These are phyloP conservation scores for Macropus fuliginosus DNA, from an alignment of 2,797 vertebrate genomes.

Conservation along the genomic window DNA sequence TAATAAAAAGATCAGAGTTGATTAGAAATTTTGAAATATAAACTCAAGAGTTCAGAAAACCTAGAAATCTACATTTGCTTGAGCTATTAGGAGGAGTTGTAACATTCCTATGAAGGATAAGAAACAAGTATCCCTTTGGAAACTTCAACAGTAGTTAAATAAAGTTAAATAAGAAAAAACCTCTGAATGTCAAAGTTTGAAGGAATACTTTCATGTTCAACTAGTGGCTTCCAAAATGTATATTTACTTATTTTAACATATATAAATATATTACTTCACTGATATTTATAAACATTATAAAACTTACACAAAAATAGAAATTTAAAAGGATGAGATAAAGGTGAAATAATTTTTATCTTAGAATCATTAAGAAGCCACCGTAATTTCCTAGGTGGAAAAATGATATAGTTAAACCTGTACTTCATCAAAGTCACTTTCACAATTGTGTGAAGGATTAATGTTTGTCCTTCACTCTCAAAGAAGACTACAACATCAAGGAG, in stretches of 20 bases:
- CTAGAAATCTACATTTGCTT: not conserved
- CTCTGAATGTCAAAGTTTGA: not conserved
- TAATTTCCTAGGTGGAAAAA: not conserved
- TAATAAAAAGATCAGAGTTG: not conserved
- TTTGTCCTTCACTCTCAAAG: no score
- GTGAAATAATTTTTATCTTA: not conserved
- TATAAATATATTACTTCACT: not conserved
- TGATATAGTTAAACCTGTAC: not conserved
- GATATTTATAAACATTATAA: not conserved
- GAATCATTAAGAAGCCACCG: not conserved
- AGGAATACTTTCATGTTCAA: not conserved
- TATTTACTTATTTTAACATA: not conserved
- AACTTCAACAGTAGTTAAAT: not conserved
- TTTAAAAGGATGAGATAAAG: not conserved
- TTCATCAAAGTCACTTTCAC: not conserved
- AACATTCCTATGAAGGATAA: not conserved
- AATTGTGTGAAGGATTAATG: not conserved
- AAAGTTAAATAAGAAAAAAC: not conserved
- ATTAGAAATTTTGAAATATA: not conserved
- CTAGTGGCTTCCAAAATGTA: not conserved
- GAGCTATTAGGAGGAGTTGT: not conserved
- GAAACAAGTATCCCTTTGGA: not conserved
- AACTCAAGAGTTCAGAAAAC: not conserved
- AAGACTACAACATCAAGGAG: no score
- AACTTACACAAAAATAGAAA: not conserved